phyloP scores from a whole-genome alignment of 2,888 invertebrate species.

The Apomyelois bistriatella region DNA sequence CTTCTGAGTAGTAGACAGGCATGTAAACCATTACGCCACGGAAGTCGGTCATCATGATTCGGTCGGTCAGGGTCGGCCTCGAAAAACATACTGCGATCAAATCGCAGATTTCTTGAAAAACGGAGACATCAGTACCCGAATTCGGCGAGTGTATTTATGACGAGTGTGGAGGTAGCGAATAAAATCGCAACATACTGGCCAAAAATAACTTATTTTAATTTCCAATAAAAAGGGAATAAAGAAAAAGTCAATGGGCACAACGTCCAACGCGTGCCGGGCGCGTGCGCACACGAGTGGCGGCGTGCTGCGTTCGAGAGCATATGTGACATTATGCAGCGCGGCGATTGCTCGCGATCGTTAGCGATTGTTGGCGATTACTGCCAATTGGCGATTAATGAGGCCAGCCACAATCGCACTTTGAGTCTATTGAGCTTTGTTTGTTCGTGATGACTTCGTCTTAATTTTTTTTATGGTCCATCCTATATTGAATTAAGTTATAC shows the following conservation, averaged over 20 bases:
- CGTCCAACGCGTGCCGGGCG: constrained; percentile 51
- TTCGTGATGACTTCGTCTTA: background rate
- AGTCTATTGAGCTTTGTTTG: background rate
- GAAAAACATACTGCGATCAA: too few species aligned
- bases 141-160: too few species aligned
- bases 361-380: background rate
- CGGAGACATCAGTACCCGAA: too few species aligned
- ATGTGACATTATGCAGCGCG: constrained; percentile 35
- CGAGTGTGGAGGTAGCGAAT: too few species aligned
- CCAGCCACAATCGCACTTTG: background rate
- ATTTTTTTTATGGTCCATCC: too few species aligned
- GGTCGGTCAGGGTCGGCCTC: too few species aligned
- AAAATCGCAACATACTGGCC: background rate
- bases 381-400: background rate
- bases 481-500: too few species aligned
- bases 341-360: background rate
- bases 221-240: background rate
- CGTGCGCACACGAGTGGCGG: constrained; percentile 54
- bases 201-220: background rate
- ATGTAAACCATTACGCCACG: too few species aligned
- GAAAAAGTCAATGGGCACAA: constrained; percentile 17
- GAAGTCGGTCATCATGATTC: too few species aligned
- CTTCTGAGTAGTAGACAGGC: too few species aligned
- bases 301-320: constrained; percentile 69
- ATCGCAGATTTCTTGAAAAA: too few species aligned